These are phyloP conservation scores for Metopolophium dirhodum DNA, from an alignment of 1,140 invertebrate species.

Conservation along the genomic window DNA sequence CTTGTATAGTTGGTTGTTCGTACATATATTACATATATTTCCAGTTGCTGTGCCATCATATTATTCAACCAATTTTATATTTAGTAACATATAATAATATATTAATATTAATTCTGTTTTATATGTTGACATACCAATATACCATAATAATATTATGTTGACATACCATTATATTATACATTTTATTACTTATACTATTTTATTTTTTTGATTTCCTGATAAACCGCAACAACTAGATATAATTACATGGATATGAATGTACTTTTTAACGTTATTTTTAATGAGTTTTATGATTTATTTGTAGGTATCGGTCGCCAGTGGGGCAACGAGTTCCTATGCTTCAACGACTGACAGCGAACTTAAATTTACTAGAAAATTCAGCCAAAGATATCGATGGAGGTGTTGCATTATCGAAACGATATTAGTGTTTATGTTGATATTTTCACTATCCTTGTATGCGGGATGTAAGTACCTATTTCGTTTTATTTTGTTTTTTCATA, in stretches of 20 bases:
- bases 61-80: too few relatives aligned
- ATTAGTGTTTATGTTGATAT: slow-evolving; percentile 79
- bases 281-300: not conserved
- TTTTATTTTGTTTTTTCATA: not conserved
- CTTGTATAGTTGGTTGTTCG: too few relatives aligned
- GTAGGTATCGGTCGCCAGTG: slow-evolving; percentile 43
- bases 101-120: too few relatives aligned
- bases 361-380: slow-evolving; percentile 81
- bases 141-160: too few relatives aligned
- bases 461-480: slow-evolving; percentile 75
- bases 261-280: not conserved
- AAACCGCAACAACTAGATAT: not conserved
- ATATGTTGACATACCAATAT: too few relatives aligned
- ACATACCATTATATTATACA: too few relatives aligned
- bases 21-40: too few relatives aligned
- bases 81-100: too few relatives aligned
- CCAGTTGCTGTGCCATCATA: too few relatives aligned
- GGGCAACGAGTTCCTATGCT: slow-evolving; percentile 66
- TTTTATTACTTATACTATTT: not conserved
- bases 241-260: not conserved
- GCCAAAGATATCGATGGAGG: slow-evolving; percentile 79
- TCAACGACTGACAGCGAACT: slow-evolving; percentile 84
- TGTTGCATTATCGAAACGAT: slow-evolving; percentile 84
- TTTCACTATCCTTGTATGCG: slow-evolving; percentile 82
- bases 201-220: not conserved